These are phyloP conservation scores for Drosophila subobscura DNA, from an alignment of 1,140 invertebrate species.

Conservation along the genomic window DNA sequence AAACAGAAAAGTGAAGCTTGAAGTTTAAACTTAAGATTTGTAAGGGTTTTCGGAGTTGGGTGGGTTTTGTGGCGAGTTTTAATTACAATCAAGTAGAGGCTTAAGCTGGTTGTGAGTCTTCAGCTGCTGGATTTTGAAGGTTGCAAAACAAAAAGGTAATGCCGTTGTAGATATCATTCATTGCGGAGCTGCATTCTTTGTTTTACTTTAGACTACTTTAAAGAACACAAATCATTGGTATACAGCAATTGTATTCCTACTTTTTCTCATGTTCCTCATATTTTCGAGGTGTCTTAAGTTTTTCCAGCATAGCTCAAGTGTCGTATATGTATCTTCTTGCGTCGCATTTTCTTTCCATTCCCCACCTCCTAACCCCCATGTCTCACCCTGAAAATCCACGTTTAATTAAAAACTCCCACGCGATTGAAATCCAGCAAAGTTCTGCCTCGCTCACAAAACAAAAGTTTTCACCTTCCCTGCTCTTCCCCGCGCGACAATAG, in stretches of 20 bases:
- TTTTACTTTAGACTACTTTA: no score
- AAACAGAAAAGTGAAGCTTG: background rate
- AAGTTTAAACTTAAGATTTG: conserved; percentile 29
- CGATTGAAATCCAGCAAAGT: conserved; percentile 37
- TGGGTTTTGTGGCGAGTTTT: conserved; percentile 10
- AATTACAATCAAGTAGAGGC: conserved; percentile 22
- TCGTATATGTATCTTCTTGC: no score
- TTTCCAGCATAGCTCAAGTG: no score
- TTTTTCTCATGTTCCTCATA: no score
- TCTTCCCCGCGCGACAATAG: conserved; percentile 22
- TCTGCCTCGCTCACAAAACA: conserved; percentile 16
- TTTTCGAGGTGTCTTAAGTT: no score
- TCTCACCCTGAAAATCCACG: background rate
- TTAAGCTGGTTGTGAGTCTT: background rate
- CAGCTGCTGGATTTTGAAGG: no score
- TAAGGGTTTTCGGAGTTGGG: conserved; percentile 2
- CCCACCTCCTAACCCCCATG: background rate
- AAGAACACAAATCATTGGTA: no score
- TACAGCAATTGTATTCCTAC: no score
- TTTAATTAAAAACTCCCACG: conserved; percentile 53
- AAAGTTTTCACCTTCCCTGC: conserved; percentile 34
- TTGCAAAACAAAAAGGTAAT: no score
- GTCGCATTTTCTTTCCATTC: background rate
- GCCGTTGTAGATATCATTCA: no score
- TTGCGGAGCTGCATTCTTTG: no score